Base-by-base conservation (phyloP, 2,888 invertebrate species). In the Eurytoma californica region DNA sequence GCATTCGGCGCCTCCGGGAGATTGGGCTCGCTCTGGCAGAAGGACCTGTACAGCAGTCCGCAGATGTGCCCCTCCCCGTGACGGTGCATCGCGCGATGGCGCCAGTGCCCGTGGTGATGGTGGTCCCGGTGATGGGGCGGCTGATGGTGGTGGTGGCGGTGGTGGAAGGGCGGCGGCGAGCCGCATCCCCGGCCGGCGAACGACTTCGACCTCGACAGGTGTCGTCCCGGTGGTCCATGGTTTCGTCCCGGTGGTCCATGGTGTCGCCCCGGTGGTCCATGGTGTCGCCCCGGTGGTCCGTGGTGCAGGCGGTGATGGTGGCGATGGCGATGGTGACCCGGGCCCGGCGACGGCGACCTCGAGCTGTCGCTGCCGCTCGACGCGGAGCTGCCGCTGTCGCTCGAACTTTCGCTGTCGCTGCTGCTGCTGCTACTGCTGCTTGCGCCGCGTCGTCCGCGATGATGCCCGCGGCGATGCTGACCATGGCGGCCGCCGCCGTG, bases 181-280 rank as follows among this genome's bases (percentile, higher is more conserved):
- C 60, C n/a, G 20, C 28, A 39, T 7, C 20, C 7, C 3, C 30
- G 58, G 7, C 51, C 77, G 13, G 63, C 20, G 49, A 72, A 51
- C 13, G 72, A 77, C 24, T 53, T 66, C 14, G 77, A 77, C 18
- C 77, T 77, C 7, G 30, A 20, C 5, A 55, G 13, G 7, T 18
- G 53, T 3, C 30, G 30, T 16, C 16, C 4, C 28, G 66, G 60
- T 65, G 47, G 16, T 7, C 49, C 39, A 4, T 66, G 70, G n/a
- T n/a, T n/a, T 3, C 30, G 30, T 16, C 16, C 4, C 28, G 66
- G 60, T 65, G 47, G 16, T 7, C 49, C 39, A 4, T 66, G 13
- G 7, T 18, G 53, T 3, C 30, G 30, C 16, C 16, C 4, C 28
- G 66, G 60, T 65, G 47, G 16, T 7, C 49, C 39, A 4, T 66